phyloP scores from a whole-genome alignment of 2,113 vertebrate genomes.

The Limnothrissa miodon region DNA sequence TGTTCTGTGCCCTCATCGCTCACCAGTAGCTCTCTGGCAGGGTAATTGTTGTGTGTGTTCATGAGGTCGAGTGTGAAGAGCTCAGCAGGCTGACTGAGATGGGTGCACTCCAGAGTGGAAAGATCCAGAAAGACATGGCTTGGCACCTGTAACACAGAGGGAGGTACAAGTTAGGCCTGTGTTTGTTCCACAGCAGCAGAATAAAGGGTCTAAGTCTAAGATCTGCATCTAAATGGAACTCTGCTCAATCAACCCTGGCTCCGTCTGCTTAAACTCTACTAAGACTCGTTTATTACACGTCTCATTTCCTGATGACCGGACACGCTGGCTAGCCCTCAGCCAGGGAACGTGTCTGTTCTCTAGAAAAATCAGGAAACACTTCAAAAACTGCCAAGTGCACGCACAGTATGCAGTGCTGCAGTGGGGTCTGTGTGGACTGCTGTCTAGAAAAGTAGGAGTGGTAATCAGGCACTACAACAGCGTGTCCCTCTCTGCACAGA shows the following conservation, averaged over 20 bases:
- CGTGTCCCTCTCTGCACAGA: conserved; percentile 36
- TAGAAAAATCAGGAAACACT: background rate
- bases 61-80: conserved; percentile 90
- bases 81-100: conserved; percentile 84
- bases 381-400: background rate
- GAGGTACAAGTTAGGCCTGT: background rate
- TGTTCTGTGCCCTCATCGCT: conserved; percentile 25
- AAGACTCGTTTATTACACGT: background rate
- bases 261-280: background rate
- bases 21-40: conserved; percentile 85
- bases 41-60: conserved; percentile 78
- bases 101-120: conserved; percentile 78
- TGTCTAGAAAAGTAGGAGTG: conserved; percentile 26
- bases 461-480: conserved; percentile 30
- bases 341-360: background rate
- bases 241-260: background rate
- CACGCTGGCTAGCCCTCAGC: background rate
- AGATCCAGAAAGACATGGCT: conserved; percentile 92
- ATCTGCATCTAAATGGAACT: background rate
- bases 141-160: conserved; percentile 77
- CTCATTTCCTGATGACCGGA: background rate
- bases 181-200: background rate
- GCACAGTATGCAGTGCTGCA: background rate
- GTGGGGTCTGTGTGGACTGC: conserved; percentile 19
- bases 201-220: background rate